Evolutionary conservation across 2,113 vertebrate genomes (phyloP), one percentile per base, ranked within the genome.

Genomic region (Poeciliopsis occidentalis): DNA sequence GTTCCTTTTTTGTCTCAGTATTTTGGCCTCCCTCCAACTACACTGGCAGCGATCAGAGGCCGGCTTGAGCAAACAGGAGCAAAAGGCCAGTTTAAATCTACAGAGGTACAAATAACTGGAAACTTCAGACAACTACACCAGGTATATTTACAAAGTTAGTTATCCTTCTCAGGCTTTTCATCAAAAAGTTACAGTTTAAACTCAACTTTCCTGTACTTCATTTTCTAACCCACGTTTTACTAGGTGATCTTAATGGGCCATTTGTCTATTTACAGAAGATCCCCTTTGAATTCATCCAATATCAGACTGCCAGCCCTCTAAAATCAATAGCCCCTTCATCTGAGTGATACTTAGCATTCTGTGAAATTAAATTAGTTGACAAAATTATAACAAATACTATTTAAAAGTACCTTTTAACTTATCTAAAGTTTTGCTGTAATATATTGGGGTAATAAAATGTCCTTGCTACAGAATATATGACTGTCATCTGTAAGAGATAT

Each of bases 1-100:
- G 11, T 78, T 37, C 29, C 19, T 64, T 69, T 73, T 82, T 54
- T 7, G 51, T 62, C 60, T 64, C 54, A 60, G 27, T 75, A 62
- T 27, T 75, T 79, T 78, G 79, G 80, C 69, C 64, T 29, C 12
- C 12, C 10, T 78, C 79, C 74, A 87, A 78, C 67, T 71, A 75
- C 37, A 51, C 63, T 85, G 87, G 1, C 68, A 80, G 65, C 82
- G 81, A 85, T 87, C 87, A 77, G 61, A 85, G 67, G 13, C 61
- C 32, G 64, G 60, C 62, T 75, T 81, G 61, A 86, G 76, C 75
- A 92, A 93, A 92, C 76, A 91, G 71, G 61, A 72, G 77, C 78
- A 80, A 78, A 68, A 62, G 76, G 64, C 63, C 78, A 71, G 61
- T 57, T 71, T 51, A 39, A 3, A n/a, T 57, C 51, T 57, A 11